Base-by-base conservation (phyloP, 2,113 vertebrate species). In the Serinus canaria region DNA sequence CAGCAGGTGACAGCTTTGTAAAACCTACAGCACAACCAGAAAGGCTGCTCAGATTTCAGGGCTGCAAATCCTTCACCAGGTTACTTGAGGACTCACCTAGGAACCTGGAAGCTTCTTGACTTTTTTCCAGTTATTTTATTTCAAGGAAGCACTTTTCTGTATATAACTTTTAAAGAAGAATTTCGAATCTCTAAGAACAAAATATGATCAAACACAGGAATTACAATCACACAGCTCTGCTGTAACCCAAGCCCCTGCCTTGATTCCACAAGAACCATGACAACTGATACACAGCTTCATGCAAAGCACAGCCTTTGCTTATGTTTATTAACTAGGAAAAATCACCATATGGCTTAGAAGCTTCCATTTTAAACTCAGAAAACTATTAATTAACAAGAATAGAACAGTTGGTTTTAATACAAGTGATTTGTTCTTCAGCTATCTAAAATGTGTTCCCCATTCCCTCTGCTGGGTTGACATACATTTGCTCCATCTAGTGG, bases 401-500 rank as follows among this genome's bases (percentile, higher is more conserved):
- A 41, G 30, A 55, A 41, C 1, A 33, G 37, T 3, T 44, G 17
- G 49, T 74, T 69, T 76, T 63, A 82, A 85, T 20, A 49, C 7
- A 90, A 79, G 16, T 19, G 10, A 63, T 28, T 18, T 62, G 15
- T 37, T 77, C 27, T 47, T 88, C 58, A 77, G 47, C 35, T 63
- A 31, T 23, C 25, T 39, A 56, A 55, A 88, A 79, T 2, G 5
- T 39, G 55, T 24, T 70, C 8, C 22, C 59, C 2, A 0, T 62
- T 41, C 73, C 43, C 37, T 78, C 19, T 81, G 27, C 49, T 69
- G 69, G 33, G 37, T 8, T 90, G 41, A 60, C 73, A 75, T 17
- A 47, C 53, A 76, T 87, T 67, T 95, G 80, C 89, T 94, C 74
- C 92, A 94, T 66, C 86, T 94, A 94, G 86, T 89, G 90, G 89